Conservation (phyloP, 2,797 vertebrate species). For the Denticeps clupeoides region DNA sequence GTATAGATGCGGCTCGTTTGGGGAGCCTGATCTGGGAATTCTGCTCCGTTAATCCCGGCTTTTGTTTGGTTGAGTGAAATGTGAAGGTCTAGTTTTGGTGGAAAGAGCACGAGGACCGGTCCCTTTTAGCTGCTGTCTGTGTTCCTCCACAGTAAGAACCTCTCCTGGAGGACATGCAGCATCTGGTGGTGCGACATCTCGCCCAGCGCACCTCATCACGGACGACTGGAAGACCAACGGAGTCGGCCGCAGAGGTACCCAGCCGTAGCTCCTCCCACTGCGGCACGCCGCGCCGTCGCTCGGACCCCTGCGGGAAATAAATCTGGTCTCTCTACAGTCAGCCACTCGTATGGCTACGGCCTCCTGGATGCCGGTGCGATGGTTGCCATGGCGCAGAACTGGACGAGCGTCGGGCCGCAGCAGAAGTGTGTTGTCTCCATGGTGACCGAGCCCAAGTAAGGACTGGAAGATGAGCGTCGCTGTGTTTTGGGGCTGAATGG, state of each 20-base stretch:
- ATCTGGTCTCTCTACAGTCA: constrained; percentile 70
- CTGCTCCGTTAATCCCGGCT: too few relatives aligned
- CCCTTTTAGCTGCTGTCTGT: too few relatives aligned
- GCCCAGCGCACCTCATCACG: constrained; percentile 80
- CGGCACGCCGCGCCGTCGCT: neutral
- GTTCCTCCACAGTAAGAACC: constrained; percentile 79
- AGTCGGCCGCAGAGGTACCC: constrained; percentile 88
- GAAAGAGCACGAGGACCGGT: neutral
- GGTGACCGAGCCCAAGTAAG: constrained; percentile 77
- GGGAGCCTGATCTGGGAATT: too few relatives aligned
- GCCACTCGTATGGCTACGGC: constrained; percentile 93
- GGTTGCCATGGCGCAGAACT: constrained; percentile 76
- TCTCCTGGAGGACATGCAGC: constrained; percentile 99
- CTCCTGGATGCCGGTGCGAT: constrained; percentile 86
- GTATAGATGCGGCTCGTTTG: too few relatives aligned
- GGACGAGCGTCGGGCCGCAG: constrained; percentile 82
- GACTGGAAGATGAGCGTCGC: neutral
- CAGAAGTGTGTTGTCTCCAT: constrained; percentile 78
- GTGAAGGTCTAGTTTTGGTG: too few relatives aligned
- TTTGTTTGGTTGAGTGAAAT: too few relatives aligned
- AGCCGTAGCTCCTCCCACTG: neutral
- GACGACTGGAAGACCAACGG: too few relatives aligned
- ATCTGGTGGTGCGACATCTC: constrained; percentile 91
- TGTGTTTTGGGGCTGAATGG: too few relatives aligned
- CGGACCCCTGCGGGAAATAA: too few relatives aligned